Base-by-base conservation (phyloP, 1,140 invertebrate genomes). In the Sycophaga agraensis region DNA sequence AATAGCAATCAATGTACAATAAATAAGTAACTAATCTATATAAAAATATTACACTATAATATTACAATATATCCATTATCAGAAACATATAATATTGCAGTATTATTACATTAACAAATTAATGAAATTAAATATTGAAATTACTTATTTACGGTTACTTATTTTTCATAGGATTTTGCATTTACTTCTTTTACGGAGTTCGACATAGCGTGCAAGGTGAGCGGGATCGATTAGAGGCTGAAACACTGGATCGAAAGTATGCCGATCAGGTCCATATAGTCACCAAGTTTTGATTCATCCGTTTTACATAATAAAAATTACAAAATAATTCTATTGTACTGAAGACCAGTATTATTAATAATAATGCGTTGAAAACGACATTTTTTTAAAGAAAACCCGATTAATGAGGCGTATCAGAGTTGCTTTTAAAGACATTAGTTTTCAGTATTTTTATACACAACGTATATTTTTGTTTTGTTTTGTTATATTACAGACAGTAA, bases 121-220 rank as follows among this genome's bases (percentile, higher is more conserved):
- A n/a, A n/a, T n/a, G n/a, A n/a, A n/a, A n/a, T n/a, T n/a, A n/a
- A n/a, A n/a, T n/a, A n/a, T n/a, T n/a, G n/a, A n/a, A n/a, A n/a
- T n/a, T n/a, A n/a, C n/a, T n/a, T n/a, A n/a, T n/a, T n/a, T n/a
- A n/a, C n/a, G n/a, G n/a, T n/a, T 34, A 58, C 57, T 40, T 16
- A 53, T 48, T 34, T 6, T 16, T 11, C 45, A 0, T 17, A 84
- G 82, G 82, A 60, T 82, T 83, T 26, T 54, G 71, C 17, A 84
- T 84, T 59, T 83, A 83, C 66, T 79, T 83, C 42, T 71, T 70
- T 37, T 84, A 84, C 54, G 82, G 82, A 34, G 72, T 83, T 26
- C 59, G 56, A 22, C 70, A 82, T 28, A 83, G 82, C 48, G 68
- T 67, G n/a, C 81, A 83, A 72, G 75, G 74, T 3, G 65, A 72